Base-by-base conservation (phyloP, 1,140 invertebrate species). In the Nixonia krombeini region DNA sequence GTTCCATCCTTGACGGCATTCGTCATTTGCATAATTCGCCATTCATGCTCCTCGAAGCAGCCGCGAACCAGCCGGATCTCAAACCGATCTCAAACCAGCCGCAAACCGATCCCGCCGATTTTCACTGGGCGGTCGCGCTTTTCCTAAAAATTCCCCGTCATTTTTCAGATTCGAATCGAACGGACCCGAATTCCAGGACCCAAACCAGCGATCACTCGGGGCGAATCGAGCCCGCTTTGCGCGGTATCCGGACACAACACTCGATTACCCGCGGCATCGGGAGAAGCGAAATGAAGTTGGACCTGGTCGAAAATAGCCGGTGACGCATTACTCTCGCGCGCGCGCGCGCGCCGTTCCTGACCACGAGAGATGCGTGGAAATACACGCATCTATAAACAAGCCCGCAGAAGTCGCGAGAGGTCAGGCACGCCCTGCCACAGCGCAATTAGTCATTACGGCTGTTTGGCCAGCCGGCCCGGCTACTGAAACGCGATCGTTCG, bases 351-450 rank as follows among this genome's bases (percentile, higher is more conserved):
- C 40, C 68, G 66, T 70, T 75, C 73, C 76, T 64, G 61, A 70
- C 62, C 67, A 57, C 57, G 61, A 73, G 63, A 77, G 63, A 77
- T 72, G 59, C 62, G 50, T 73, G 57, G 74, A 79, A 75, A 79
- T 78, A 78, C 75, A 76, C 68, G 71, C 68, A 66, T 59, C 58
- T 62, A 76, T 70, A 76, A 78, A 79, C 70, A 67, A 75, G 63
- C 41, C 35, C 64, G 49, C 58, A 47, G 37, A 55, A 59, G 51
- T 67, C 57, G 47, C 47, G 57, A 67, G 58, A 62, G 63, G 69
- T 72, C 64, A 56, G 58, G 62, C 51, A 71, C 64, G 50, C 45
- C 50, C 26, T 64, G 45, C 13, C 13, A n/a, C n/a, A 44, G 42
- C 38, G 52, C 58, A 59, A 65, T 63, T 63, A 59, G 46, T 52